Percentiles rank a stretch among this genome's conserved stretches.
Evolutionary conservation across 2,113 vertebrate genomes (phyloP).

Genomic region (Trogon surrucura): DNA sequence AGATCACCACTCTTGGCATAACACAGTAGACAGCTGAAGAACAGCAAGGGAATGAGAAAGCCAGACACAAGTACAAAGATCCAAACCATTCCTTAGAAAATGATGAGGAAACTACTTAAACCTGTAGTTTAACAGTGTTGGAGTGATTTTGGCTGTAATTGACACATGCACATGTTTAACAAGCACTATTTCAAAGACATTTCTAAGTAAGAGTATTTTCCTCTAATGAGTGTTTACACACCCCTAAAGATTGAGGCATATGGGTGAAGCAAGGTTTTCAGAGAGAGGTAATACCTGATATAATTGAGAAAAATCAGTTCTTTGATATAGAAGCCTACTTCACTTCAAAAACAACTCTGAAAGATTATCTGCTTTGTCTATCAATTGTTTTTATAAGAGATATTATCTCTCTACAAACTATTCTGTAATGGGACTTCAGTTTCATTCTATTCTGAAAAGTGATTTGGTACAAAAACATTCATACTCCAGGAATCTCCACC

Average conservation of each 20-base stretch:
- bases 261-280: not conserved
- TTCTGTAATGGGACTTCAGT: slow-evolving; percentile 2
- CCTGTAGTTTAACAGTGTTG: not conserved
- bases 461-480: not conserved
- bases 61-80: not conserved
- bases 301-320: not conserved
- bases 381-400: not conserved
- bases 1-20: not conserved
- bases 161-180: not conserved
- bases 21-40: not conserved
- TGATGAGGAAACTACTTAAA: not conserved
- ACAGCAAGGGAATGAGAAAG: not conserved
- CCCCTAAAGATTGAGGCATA: not conserved
- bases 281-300: not conserved
- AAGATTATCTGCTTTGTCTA: slow-evolving; percentile 11
- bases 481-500: not conserved
- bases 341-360: not conserved
- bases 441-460: not conserved
- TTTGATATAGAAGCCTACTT: not conserved
- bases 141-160: not conserved
- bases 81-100: not conserved
- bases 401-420: not conserved
- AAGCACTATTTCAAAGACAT: not conserved
- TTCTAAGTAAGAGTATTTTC: not conserved
- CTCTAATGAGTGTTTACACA: not conserved